These are phyloP conservation scores for Cremastinae sp. DNA, from an alignment of 2,888 invertebrate genomes.

Conservation along the genomic window DNA sequence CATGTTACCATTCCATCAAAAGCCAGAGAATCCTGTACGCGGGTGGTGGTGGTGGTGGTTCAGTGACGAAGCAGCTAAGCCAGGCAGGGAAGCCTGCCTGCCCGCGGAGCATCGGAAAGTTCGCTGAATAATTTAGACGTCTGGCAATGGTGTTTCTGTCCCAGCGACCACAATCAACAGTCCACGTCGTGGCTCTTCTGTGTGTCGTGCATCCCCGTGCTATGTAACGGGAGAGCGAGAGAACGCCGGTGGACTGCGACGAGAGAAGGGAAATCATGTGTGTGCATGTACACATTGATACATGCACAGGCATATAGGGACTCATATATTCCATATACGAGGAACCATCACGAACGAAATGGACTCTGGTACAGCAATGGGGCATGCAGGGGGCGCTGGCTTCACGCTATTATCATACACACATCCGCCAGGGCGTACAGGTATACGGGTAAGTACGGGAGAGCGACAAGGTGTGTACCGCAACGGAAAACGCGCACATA, in stretches of 20 bases:
- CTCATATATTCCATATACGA: constrained; percentile 9
- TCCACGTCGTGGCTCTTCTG: constrained; percentile 40
- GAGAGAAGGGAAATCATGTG: constrained; percentile 33
- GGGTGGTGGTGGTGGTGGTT: not conserved
- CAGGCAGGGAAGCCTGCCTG: constrained; percentile 21
- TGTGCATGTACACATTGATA: constrained; percentile 9
- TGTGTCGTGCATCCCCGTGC: constrained; percentile 16
- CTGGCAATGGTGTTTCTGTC: constrained; percentile 58
- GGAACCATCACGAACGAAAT: constrained; percentile 39
- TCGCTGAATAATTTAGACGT: constrained; percentile 61
- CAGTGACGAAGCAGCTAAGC: constrained; percentile 37
- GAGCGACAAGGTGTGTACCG: constrained; percentile 1
- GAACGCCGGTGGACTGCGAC: constrained; percentile 24
- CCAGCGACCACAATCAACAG: constrained; percentile 57
- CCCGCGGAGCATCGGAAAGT: constrained; percentile 49
- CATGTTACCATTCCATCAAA: constrained; percentile 27
- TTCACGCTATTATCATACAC: constrained; percentile 23
- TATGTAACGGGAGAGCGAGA: constrained; percentile 19
- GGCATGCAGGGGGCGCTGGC: constrained; percentile 37
- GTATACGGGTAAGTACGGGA: constrained; percentile 8
- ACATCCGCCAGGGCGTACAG: not conserved
- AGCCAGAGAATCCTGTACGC: constrained; percentile 23
- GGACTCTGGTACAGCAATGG: constrained; percentile 33
- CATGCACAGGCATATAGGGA: constrained; percentile 36
- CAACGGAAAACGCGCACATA: constrained; percentile 34